A percentile compares a stretch with the other conserved stretches of the same genome.
Conservation (phyloP, 2,888 invertebrate species). For the Syrista parreyssii region DNA sequence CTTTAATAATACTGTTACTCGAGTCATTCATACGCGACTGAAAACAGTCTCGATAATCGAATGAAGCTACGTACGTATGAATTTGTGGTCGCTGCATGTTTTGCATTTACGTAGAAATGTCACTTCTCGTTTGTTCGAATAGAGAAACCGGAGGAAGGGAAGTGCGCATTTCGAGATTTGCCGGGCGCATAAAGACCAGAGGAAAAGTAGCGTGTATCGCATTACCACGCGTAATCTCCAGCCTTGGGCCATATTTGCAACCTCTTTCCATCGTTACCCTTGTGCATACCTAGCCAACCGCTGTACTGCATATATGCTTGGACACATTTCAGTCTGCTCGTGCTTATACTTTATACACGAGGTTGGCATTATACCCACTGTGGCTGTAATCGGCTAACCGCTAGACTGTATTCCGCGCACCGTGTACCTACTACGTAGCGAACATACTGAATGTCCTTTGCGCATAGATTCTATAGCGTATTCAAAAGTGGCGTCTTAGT, state of each 20-base stretch:
- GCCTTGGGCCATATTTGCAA: conserved; percentile 53
- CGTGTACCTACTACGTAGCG: not conserved
- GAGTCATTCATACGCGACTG: not conserved
- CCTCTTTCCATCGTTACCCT: conserved; percentile 30
- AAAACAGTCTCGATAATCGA: not conserved
- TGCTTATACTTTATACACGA: conserved; percentile 3
- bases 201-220: conserved; percentile 34
- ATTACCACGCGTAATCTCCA: conserved; percentile 51
- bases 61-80: not conserved
- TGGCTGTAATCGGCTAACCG: conserved; percentile 35
- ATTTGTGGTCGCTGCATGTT: not conserved
- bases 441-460: not conserved
- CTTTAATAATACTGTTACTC: not conserved
- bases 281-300: not conserved
- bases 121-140: not conserved
- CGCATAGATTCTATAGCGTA: not conserved
- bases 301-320: not conserved
- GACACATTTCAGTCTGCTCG: not conserved
- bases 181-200: not conserved
- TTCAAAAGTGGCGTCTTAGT: not conserved
- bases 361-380: conserved; percentile 31
- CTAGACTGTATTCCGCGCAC: conserved; percentile 13
- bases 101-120: not conserved
- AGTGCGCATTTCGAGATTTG: not conserved
- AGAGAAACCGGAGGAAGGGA: not conserved